Conservation (phyloP, 1,140 invertebrate species). For the Melipona quadrifasciata region DNA sequence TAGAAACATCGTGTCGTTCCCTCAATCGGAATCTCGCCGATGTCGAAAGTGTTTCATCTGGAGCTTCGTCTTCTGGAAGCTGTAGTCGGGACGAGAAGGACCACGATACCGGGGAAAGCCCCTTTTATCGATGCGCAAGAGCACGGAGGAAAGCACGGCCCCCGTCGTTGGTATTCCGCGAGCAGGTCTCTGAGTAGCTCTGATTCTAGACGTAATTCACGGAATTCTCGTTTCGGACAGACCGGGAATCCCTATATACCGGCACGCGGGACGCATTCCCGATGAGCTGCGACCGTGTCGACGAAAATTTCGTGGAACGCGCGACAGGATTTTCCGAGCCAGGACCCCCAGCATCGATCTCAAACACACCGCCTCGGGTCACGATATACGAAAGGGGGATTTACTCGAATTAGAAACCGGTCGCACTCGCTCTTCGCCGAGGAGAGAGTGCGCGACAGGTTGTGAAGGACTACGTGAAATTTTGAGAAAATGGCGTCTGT, state of each 20-base stretch:
- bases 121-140: slow-evolving; percentile 10
- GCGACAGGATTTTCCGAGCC: slow-evolving; percentile 50
- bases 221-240: slow-evolving; percentile 61
- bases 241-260: slow-evolving; percentile 56
- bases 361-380: not conserved
- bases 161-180: slow-evolving; percentile 57
- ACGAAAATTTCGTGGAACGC: slow-evolving; percentile 57
- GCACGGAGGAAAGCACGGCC: slow-evolving; percentile 24
- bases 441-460: not conserved
- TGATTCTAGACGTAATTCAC: slow-evolving; percentile 68
- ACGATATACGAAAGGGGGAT: slow-evolving; percentile 11
- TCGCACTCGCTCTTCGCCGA: not conserved
- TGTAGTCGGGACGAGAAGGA: not conserved
- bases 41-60: not conserved
- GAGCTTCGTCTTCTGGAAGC: not conserved
- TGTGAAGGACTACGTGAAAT: not conserved
- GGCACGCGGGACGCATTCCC: slow-evolving; percentile 45
- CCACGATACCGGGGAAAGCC: not conserved
- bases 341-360: not conserved
- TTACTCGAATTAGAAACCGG: not conserved
- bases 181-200: slow-evolving; percentile 56
- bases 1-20: not conserved
- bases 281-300: slow-evolving; percentile 40
- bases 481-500: not conserved
- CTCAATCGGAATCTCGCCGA: not conserved